Conservation (phyloP, 92 coral and sea anemone species). For the Muricea muricata region DNA sequence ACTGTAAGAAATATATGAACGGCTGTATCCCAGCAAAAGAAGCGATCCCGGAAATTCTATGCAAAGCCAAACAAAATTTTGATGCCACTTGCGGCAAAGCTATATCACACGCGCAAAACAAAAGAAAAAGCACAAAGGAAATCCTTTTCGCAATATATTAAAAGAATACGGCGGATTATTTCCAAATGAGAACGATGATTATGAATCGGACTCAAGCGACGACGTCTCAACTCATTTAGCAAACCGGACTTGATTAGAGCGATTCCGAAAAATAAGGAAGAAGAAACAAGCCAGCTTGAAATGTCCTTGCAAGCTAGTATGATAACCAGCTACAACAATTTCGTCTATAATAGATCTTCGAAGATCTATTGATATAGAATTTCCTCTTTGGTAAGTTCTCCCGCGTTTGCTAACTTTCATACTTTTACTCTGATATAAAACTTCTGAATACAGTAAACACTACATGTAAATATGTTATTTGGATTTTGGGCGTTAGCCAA, state of each 20-base stretch:
- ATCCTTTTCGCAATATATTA: not conserved
- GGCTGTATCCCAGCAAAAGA: too few relatives aligned
- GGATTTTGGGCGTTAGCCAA: too few relatives aligned
- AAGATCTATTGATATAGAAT: conserved; percentile 5
- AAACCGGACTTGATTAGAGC: conserved; percentile 9
- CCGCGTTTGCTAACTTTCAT: not conserved
- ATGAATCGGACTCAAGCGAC: not conserved
- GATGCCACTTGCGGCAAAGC: too few relatives aligned
- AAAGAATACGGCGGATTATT: not conserved
- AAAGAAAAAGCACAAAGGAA: not conserved
- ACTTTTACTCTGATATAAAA: too few relatives aligned
- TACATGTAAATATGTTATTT: too few relatives aligned
- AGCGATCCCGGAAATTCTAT: too few relatives aligned
- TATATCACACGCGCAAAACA: not conserved
- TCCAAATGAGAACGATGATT: not conserved
- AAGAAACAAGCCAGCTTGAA: conserved; percentile 7
- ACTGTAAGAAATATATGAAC: too few relatives aligned
- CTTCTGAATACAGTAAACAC: too few relatives aligned
- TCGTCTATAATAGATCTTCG: conserved; percentile 47
- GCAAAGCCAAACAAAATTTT: too few relatives aligned
- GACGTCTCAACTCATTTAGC: conserved; percentile 9
- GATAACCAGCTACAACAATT: conserved; percentile 22
- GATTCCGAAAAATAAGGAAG: not conserved
- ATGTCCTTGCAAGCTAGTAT: not conserved
- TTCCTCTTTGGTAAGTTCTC: not conserved